A percentile compares a stretch with the other conserved stretches of the same genome.
Conservation (phyloP, 2,113 vertebrate genomes). For the Polypterus bichir region DNA sequence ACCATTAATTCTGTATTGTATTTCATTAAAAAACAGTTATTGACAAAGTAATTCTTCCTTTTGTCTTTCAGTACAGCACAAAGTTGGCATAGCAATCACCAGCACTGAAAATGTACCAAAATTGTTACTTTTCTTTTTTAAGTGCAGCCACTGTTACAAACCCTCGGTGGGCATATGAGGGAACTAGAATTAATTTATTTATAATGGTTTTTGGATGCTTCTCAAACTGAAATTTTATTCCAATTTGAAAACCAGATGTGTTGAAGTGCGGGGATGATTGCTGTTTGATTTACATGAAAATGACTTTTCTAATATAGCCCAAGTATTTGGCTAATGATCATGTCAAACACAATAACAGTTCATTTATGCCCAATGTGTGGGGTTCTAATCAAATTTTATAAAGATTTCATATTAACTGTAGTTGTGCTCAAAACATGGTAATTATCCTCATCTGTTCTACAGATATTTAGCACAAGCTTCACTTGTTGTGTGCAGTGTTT, state of each 20-base stretch:
- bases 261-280: conserved; percentile 19
- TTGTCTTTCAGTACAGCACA: conserved; percentile 39
- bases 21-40: background rate
- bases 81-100: conserved; percentile 2
- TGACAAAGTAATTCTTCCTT: conserved; percentile 30
- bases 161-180: conserved; percentile 36
- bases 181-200: conserved; percentile 45
- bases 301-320: conserved; percentile 33
- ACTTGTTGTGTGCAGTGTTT: conserved; percentile 9
- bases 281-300: conserved; percentile 37
- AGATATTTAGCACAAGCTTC: conserved; percentile 31
- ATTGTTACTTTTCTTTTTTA: conserved; percentile 43
- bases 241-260: conserved; percentile 54
- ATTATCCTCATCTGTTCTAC: conserved; percentile 28
- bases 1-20: background rate
- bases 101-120: background rate
- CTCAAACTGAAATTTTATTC: conserved; percentile 39
- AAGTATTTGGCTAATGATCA: conserved; percentile 37
- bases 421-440: conserved; percentile 27
- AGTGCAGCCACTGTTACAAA: conserved; percentile 47
- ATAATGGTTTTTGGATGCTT: conserved; percentile 44
- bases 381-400: conserved; percentile 40
- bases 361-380: conserved; percentile 38
- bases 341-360: conserved; percentile 48
- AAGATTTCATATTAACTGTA: conserved; percentile 28